Evolutionary conservation across 2,888 invertebrate genomes (phyloP), one percentile per base, ranked within the genome.

Genomic region (Heliconius sara): DNA sequence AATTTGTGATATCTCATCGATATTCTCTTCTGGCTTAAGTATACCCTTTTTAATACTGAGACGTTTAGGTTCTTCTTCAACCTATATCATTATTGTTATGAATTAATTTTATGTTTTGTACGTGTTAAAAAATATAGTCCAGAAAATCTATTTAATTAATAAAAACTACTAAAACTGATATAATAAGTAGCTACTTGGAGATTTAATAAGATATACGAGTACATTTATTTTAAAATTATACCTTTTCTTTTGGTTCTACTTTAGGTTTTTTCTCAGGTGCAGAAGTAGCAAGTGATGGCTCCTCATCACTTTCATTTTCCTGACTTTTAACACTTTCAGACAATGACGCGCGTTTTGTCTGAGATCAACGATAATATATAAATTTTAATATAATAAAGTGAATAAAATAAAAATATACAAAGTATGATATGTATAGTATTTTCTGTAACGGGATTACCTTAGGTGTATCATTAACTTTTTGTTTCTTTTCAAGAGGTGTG

Each of bases 401-500:
- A 30, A 79, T 65, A 47, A 73, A 16, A 73, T 73, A 65, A 74
- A 65, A 65, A 75, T 39, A 39, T 65, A 70, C 25, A 16, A 70
- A 63, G 25, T 80, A 76, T 82, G 34, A 52, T 22, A 57, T 65
- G 77, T 85, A 78, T 79, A 87, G 87, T 85, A 79, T 83, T 77
- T 84, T 83, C 43, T 70, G 88, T 89, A 73, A 80, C 87, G 87
- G 89, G 89, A 74, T 93, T 95, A 95, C 95, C 95, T 95, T 91
- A 65, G 89, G 91, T 87, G 92, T 92, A 85, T 91, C 90, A 88
- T 92, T 94, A 87, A 93, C 92, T 91, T 92, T 95, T 78, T 89
- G 87, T 91, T 92, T 95, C 94, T 95, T 95, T 89, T 92, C 93
- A 73, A 95, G 90, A 86, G 95, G 95, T 87, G 95, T 95, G 76